Conservation (phyloP, 2,797 vertebrate genomes). For the Lagodon rhomboides region DNA sequence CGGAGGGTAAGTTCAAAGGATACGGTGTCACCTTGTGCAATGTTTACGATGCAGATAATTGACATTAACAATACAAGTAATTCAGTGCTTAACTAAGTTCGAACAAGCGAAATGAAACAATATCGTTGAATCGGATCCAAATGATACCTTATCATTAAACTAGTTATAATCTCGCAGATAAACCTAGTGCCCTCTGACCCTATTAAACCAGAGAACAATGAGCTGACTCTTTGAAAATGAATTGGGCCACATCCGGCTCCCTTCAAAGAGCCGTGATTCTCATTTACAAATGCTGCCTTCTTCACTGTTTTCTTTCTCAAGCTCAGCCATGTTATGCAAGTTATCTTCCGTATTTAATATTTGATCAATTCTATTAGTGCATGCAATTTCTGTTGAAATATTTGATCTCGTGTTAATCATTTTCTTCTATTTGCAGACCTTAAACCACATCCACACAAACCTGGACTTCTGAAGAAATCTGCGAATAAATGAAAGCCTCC, state of each 20-base stretch:
- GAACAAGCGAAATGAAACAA: too few species aligned
- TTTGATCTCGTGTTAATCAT: background rate
- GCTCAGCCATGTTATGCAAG: background rate
- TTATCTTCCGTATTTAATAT: background rate
- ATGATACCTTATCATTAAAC: background rate
- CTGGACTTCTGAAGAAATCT: background rate
- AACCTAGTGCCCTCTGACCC: too few species aligned
- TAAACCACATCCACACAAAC: background rate
- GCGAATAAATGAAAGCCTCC: background rate
- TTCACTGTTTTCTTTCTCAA: background rate
- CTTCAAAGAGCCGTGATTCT: too few species aligned
- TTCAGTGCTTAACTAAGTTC: too few species aligned
- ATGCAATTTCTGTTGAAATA: background rate
- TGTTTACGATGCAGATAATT: too few species aligned
- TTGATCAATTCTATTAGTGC: background rate
- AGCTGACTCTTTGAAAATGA: too few species aligned
- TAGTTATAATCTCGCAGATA: too few species aligned
- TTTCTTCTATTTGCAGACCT: background rate
- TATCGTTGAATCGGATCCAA: background rate
- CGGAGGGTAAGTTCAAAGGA: too few species aligned
- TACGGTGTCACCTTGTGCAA: too few species aligned
- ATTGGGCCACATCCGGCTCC: too few species aligned
- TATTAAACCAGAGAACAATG: too few species aligned
- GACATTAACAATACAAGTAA: too few species aligned
- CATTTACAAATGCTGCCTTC: background rate